These are phyloP conservation scores for Bombus superbus DNA, from an alignment of 1,140 invertebrate genomes.

Conservation along the genomic window DNA sequence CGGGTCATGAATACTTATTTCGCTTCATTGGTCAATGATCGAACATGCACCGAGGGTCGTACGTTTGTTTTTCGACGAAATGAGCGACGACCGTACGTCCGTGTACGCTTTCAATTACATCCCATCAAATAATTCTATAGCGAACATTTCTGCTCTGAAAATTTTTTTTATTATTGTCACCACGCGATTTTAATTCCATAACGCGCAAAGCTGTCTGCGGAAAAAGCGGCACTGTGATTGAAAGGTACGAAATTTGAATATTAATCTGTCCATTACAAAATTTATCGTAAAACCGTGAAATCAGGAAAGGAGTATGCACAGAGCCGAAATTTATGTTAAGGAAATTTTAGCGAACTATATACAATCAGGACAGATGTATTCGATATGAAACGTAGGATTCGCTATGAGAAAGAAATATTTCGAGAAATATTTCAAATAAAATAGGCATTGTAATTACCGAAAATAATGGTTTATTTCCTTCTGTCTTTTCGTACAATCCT, in stretches of 20 bases:
- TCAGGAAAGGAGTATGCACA: not conserved
- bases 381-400: no score
- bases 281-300: not conserved
- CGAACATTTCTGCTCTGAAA: not conserved
- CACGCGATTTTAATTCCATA: not conserved
- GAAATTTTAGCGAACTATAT: no score
- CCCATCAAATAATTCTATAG: not conserved
- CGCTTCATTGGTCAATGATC: slow-evolving; percentile 39
- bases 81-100: not conserved
- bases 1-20: slow-evolving; percentile 38
- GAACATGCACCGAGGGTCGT: not conserved
- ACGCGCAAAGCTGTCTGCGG: not conserved
- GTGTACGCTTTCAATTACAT: slow-evolving; percentile 5
- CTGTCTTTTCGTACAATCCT: not conserved
- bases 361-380: no score
- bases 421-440: no score
- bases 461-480: not conserved
- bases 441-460: not conserved
- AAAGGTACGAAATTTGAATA: not conserved
- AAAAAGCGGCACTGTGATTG: not conserved
- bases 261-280: not conserved
- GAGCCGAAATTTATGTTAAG: not conserved
- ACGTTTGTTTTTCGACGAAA: slow-evolving; percentile 10
- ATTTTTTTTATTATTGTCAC: not conserved
- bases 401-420: not conserved